Base-by-base conservation (phyloP, 1,140 invertebrate genomes). In the Brachionus sp. region DNA sequence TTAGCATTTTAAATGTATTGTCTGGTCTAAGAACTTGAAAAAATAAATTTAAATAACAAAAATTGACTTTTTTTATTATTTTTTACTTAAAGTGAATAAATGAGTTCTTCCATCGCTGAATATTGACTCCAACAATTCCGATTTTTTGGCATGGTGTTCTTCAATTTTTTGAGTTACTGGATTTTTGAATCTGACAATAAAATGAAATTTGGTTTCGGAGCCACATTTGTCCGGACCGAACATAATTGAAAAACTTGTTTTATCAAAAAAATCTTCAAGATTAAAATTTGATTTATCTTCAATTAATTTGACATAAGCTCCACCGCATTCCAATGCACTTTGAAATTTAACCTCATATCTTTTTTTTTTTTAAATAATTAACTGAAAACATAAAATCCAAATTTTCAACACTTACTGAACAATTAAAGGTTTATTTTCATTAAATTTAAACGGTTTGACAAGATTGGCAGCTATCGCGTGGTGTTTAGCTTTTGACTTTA, bases 221-320 rank as follows among this genome's bases (percentile, higher is more conserved):
- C 97, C 97, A 90, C 97, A 99, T 89, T 98, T 99, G 90, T 99
- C 97, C 9, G 97, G 97, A 1, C 97, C 97, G 91, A 99, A 99
- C 97, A 99, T 99, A 86, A 98, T 95, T 2, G 95, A 95, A 89
- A 98, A 98, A 0, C 95, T 94, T 9, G 96, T 96, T 90, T 97
- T 96, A 90, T 99, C 96, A 88, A 95, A 92, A 88, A 98, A 97
- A 84, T 93, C 90, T 80, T 91, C 92, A 92, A 19, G 92, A 88
- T 50, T 92, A 91, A 57, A 92, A n/a, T 64, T 25, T 25, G 70
- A 33, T 33, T 77, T 91, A 44, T 90, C 87, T 66, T 89, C 89
- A 13, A 98, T 88, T 16, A 99, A 90, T 90, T 99, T 99, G 0
- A 99, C 89, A 88, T 99, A 99, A 9, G 96, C 96, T 13, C 97